phyloP scores from a whole-genome alignment of 1,140 invertebrate species.

The Diuraphis noxia region DNA sequence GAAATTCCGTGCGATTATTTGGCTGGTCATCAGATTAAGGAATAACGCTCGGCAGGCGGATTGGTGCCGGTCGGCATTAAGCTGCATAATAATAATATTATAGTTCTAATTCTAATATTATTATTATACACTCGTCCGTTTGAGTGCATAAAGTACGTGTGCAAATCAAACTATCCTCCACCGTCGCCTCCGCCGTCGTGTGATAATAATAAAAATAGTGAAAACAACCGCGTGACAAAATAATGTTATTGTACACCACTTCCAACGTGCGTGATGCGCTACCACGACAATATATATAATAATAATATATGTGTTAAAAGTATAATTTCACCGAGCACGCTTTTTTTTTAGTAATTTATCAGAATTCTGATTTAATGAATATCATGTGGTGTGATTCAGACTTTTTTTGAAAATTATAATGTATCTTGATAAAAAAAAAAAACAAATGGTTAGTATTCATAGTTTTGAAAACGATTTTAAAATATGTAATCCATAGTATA shows the following conservation, averaged over 20 bases:
- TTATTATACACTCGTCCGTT: background rate
- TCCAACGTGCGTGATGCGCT: background rate
- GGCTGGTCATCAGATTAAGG: background rate
- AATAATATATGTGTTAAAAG: background rate
- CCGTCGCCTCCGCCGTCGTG: background rate
- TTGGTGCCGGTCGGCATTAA: background rate
- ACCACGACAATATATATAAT: background rate
- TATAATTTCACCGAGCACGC: background rate
- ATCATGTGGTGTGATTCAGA: background rate
- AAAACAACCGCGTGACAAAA: background rate
- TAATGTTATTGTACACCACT: background rate
- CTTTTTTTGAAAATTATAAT: too few species aligned
- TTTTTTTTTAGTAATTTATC: background rate
- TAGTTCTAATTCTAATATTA: background rate
- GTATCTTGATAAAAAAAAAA: too few species aligned
- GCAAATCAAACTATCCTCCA: conserved; percentile 17
- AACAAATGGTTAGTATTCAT: too few species aligned
- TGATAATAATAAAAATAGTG: conserved; percentile 33
- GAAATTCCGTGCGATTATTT: background rate
- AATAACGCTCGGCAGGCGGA: background rate
- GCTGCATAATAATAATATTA: background rate
- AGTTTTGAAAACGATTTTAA: too few species aligned
- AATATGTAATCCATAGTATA: too few species aligned
- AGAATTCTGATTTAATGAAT: background rate
- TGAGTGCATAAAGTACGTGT: conserved; percentile 19